Evolutionary conservation across 2,797 vertebrate genomes (phyloP).

Genomic region (Eulemur rubriventer): DNA sequence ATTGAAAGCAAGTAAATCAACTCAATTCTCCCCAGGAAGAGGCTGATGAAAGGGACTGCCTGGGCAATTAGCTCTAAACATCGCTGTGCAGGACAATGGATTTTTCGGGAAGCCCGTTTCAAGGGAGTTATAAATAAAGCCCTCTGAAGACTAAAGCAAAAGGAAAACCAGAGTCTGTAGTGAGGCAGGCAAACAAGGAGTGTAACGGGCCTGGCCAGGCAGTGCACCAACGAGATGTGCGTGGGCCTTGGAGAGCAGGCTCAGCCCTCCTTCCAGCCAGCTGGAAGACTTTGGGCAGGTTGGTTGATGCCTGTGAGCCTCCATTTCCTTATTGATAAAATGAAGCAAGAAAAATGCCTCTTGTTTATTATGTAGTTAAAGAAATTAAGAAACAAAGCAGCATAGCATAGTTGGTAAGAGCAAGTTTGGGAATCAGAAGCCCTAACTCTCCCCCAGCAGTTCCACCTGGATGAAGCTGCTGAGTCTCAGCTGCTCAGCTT

Average conservation of each 20-base stretch:
- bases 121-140: conserved; percentile 29
- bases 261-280: background rate
- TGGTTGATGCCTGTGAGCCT: background rate
- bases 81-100: background rate
- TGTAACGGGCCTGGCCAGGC: accelerated
- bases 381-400: background rate
- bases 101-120: background rate
- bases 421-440: background rate
- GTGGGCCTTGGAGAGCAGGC: background rate
- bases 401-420: background rate
- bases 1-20: background rate
- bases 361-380: background rate
- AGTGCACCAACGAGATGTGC: background rate
- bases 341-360: background rate
- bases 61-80: background rate
- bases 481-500: background rate
- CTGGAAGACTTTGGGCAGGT: background rate
- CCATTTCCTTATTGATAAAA: background rate
- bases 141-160: background rate
- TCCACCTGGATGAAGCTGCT: background rate
- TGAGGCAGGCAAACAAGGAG: background rate
- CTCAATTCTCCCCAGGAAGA: background rate
- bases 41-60: background rate
- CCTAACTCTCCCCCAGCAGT: background rate
- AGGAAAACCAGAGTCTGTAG: background rate